A percentile compares a stretch with the other conserved stretches of the same genome.
phyloP scores from a whole-genome alignment of 1,140 invertebrate species.

The Macrobrachium nipponense region DNA sequence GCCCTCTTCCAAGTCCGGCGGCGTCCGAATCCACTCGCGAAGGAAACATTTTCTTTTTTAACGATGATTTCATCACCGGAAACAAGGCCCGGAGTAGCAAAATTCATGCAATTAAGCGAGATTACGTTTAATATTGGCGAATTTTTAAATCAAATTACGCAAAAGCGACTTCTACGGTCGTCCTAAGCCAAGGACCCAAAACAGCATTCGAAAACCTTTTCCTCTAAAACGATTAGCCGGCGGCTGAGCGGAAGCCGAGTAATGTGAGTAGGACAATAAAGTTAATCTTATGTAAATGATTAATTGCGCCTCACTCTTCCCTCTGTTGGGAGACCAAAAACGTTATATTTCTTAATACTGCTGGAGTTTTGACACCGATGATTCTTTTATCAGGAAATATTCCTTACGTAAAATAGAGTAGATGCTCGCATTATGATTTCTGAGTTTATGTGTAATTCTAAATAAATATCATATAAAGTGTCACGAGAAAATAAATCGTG shows the following conservation, averaged over 20 bases:
- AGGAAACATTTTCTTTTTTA: too few species aligned
- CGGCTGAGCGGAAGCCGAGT: constrained; percentile 55
- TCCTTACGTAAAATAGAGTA: too few species aligned
- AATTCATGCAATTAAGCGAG: too few species aligned
- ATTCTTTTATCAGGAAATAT: too few species aligned
- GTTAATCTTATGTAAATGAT: constrained; percentile 60
- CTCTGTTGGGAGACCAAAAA: constrained; percentile 19
- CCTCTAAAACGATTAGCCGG: constrained; percentile 56
- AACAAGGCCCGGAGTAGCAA: too few species aligned
- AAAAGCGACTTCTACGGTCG: neutral
- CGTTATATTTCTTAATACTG: constrained; percentile 22
- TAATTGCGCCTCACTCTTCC: constrained; percentile 45
- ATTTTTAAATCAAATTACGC: too few species aligned
- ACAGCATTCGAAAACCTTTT: neutral
- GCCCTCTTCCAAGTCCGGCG: neutral
- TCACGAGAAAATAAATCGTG: too few species aligned
- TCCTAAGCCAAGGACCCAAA: neutral
- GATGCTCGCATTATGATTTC: too few species aligned
- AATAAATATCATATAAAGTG: too few species aligned
- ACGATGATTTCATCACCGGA: too few species aligned
- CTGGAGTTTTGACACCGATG: neutral
- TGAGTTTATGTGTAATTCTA: too few species aligned
- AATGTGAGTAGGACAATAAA: constrained; percentile 59
- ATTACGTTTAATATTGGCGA: too few species aligned
- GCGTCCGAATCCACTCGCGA: constrained; percentile 6